Percentiles rank a stretch among this genome's conserved stretches.
These are phyloP conservation scores for Rhopalosiphum nymphaeae DNA, from an alignment of 2,888 invertebrate genomes.

Conservation along the genomic window DNA sequence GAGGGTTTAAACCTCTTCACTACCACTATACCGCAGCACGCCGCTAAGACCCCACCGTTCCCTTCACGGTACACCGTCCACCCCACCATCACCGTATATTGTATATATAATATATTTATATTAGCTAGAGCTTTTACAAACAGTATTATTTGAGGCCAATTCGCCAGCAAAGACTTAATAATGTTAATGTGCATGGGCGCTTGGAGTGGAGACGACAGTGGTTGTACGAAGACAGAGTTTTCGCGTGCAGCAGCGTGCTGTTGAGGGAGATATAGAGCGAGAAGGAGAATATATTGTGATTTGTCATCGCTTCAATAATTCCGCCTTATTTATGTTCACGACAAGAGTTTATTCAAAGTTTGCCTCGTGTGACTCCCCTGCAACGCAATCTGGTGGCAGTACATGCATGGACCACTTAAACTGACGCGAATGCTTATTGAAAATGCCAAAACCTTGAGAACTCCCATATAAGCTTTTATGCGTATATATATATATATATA, in stretches of 20 bases:
- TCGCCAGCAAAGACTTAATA: constrained; percentile 57
- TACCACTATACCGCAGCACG: background rate
- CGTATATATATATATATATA: no score
- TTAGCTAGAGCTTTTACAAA: constrained; percentile 46
- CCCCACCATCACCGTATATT: background rate
- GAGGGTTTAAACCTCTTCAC: constrained; percentile 21
- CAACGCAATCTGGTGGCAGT: constrained; percentile 32
- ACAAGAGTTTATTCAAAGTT: constrained; percentile 63
- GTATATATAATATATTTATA: constrained; percentile 1
- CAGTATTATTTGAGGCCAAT: constrained; percentile 58
- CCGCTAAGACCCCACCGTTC: background rate
- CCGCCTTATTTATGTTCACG: constrained; percentile 63
- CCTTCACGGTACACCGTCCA: background rate
- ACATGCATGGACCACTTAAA: constrained; percentile 35
- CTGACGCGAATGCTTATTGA: constrained; percentile 54
- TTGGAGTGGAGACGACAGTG: background rate
- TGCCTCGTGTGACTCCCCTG: background rate
- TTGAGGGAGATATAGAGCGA: background rate
- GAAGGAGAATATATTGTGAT: constrained; percentile 44
- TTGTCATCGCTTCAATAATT: constrained; percentile 65
- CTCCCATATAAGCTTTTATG: background rate
- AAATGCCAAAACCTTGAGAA: constrained; percentile 44
- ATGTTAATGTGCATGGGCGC: constrained; percentile 35
- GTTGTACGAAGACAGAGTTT: constrained; percentile 21
- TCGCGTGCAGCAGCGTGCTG: background rate